Base-by-base conservation (phyloP, 1,140 invertebrate species). In the Lepidostoma basale region DNA sequence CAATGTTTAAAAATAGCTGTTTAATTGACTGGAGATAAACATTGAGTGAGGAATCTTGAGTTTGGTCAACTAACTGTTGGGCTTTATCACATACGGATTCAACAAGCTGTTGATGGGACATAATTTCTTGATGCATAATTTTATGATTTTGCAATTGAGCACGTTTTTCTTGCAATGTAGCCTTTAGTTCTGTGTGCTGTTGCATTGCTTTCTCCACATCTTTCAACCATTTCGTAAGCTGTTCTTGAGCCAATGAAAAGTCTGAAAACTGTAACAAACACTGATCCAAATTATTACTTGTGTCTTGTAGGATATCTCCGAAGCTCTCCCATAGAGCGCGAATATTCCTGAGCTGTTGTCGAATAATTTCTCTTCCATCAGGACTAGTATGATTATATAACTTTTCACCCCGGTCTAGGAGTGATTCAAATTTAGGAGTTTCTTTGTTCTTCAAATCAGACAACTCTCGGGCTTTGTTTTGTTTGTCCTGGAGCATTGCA, bases 71-170 rank as follows among this genome's bases (percentile, higher is more conserved):
- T 22, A 98, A 81, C 47, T 93, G 88, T 75, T 95, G 91, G 8
- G 95, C 95, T 79, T 95, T 96, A 62, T 96, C 94, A 77, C 92
- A 95, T 16, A 98, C 92, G 62, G 90, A 89, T 76, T 97, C 93
- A 0, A 98, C 91, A 0, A 97, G 79, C 52, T 89, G 86, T 77
- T 95, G 93, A 83, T 97, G 94, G 0, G 93, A 94, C 81, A 93
- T 89, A 47, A 98, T 97, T 81, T 98, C 96, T 80, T 98, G 95
- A 76, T 98, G 94, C 79, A 97, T 91, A 30, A 98, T 91, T 79
- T 94, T 94, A 76, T 97, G 95, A 76, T 96, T 96, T 77, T 97
- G 95, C 12, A 97, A 78, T 77, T 97, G 95, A 0, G 94, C 95
- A 69, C 92, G 89, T 81, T 98, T 98, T 77, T 98, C 96, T 81